A percentile compares a stretch with the other conserved stretches of the same genome.
Evolutionary conservation across 2,888 invertebrate species (phyloP).

Genomic region (Leucania comma): DNA sequence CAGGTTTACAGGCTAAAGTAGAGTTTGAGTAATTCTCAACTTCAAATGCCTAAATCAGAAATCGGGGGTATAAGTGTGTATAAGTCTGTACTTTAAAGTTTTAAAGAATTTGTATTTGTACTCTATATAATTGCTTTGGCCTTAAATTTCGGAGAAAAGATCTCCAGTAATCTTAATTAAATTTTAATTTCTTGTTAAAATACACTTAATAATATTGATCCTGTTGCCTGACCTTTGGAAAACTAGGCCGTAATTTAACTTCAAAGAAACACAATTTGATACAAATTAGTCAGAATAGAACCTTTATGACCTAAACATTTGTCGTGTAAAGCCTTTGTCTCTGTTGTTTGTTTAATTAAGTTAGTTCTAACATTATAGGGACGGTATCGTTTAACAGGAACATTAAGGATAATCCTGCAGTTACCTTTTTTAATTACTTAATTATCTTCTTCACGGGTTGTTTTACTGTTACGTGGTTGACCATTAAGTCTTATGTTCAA

Average conservation of each 20-base stretch:
- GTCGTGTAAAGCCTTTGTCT: slow-evolving; percentile 19
- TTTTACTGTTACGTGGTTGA: slow-evolving; percentile 1
- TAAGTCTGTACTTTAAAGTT: no score
- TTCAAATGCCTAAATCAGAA: no score
- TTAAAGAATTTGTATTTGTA: no score
- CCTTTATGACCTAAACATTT: slow-evolving; percentile 19
- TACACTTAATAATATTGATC: neutral
- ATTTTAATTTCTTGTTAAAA: neutral
- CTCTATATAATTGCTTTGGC: neutral
- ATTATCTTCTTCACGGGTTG: slow-evolving; percentile 20
- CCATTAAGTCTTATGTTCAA: slow-evolving; percentile 12
- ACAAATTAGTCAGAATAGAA: slow-evolving; percentile 20
- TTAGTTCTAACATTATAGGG: slow-evolving; percentile 14
- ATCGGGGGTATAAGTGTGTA: no score
- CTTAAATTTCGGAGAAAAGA: neutral
- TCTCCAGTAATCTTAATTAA: neutral
- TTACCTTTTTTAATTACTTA: slow-evolving; percentile 38
- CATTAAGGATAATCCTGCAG: slow-evolving; percentile 20
- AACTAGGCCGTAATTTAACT: slow-evolving; percentile 9
- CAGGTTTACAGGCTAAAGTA: no score
- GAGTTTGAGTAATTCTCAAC: no score
- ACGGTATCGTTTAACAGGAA: slow-evolving; percentile 14
- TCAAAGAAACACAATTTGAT: slow-evolving; percentile 14
- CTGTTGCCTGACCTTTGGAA: neutral
- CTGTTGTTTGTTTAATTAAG: slow-evolving; percentile 44